Base-by-base conservation (phyloP, 2,113 vertebrate genomes). In the Stigmatopora nigra region DNA sequence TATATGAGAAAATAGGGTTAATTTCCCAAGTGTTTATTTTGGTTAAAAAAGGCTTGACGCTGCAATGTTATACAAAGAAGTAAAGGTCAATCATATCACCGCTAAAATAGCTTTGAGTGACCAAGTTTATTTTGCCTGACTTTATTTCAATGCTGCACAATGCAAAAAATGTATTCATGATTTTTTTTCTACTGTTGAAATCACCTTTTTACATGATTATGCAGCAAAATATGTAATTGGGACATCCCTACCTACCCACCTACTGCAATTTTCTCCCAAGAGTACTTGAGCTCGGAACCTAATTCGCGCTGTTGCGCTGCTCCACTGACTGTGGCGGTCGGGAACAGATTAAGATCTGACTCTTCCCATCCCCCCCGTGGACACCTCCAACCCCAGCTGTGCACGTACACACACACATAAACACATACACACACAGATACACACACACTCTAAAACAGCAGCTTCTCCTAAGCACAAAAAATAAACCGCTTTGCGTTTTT, bases 401-500 rank as follows among this genome's bases (percentile, higher is more conserved):
- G 62, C 38, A 59, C 70, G 45, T 45, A 62, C 66, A 51, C 51
- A 72, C 51, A 72, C 63, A 62, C 64, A 60, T 47, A 70, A 51
- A 60, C 67, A 60, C 20, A 68, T 64, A 64, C 48, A 67, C 20
- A 69, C 55, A 64, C 75, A 61, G 52, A n/a, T 14, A 64, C 75
- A 64, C 75, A 61, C 52, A 65, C 35, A 58, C 67, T n/a, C n/a
- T 51, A 67, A 67, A 55, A 64, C 57, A 38, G 48, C 68, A 67
- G 17, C 65, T 25, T 81, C 61, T 72, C 78, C 67, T 56, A 44
- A 38, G 47, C 61, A 64, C 46, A 41, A 19, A 63, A 78, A 67
- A 87, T 87, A 86, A 85, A 83, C 68, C 68, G 61, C 70, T 70
- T 82, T 69, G 77, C 84, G 68, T 74, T 80, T 82, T 71, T 31